Base-by-base conservation (phyloP, 2,797 vertebrate genomes). In the Gobio occitaniae region DNA sequence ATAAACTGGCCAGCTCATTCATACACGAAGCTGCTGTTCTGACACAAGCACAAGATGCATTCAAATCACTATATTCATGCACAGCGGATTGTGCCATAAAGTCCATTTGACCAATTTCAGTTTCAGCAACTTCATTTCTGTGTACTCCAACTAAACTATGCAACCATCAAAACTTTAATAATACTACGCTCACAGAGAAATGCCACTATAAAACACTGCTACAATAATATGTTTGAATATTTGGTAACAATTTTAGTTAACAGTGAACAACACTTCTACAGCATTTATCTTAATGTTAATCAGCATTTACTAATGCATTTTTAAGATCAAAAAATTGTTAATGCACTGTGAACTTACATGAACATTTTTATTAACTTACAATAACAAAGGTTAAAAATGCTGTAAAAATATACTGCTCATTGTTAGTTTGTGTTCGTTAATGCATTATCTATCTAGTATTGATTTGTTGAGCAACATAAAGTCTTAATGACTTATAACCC, bases 1-100 rank as follows among this genome's bases (percentile, higher is more conserved):
- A 82, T 56, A 82, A 82, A 72, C 17, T 10, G 5, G 54, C 47
- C 9, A 65, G 19, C 38, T 82, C 21, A 78, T 79, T 48, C 79
- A n/a, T 12, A 47, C 50, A 66, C 48, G n/a, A 83, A 61, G 80
- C 41, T 69, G 4, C 29, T 68, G 38, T 19, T 29, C 3, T 4
- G n/a, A 48, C 3, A 13, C 8, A 10, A 36, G 61, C 41, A 66
- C 44, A 71, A 80, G 36, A 81, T 72, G 36, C 41, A 69, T 50
- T 68, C 36, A 65, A 61, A 76, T 38, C 78, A 66, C 36, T 59
- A 47, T 48, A 79, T 70, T 84, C 65, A 79, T 15, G 7, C 11
- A 72, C 70, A 50, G 48, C 10, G 76, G 38, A 63, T 63, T 61
- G 76, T 63, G 36, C 56, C 29, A 36, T 52, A 17, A 54, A 75